Percentiles rank a stretch among this genome's conserved stretches.
These are phyloP conservation scores for Ptilodon capucinus DNA, from an alignment of 2,888 invertebrate species.

Conservation along the genomic window DNA sequence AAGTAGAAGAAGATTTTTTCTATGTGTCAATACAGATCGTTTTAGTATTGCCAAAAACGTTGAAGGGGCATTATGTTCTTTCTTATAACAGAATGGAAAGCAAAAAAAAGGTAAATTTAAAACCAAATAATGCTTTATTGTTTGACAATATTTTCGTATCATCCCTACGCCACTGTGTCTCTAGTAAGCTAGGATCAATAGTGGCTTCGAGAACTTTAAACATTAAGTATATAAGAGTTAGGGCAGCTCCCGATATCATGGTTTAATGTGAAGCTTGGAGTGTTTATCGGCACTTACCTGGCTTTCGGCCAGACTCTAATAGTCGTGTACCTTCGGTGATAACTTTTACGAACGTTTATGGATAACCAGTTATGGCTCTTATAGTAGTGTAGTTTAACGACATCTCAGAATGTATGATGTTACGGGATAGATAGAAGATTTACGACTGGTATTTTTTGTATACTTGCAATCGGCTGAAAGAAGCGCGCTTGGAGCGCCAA, in stretches of 20 bases:
- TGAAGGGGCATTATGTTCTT: no score
- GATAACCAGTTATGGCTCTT: constrained; percentile 22
- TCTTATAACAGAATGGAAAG: no score
- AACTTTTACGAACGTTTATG: constrained; percentile 25
- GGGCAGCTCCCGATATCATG: constrained; percentile 22
- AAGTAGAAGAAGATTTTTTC: no score
- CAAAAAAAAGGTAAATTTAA: no score
- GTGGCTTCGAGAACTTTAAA: neutral
- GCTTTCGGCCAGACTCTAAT: constrained; percentile 26
- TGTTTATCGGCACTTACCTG: constrained; percentile 34
- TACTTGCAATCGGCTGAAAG: neutral
- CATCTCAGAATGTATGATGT: constrained; percentile 17
- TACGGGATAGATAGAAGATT: constrained; percentile 16
- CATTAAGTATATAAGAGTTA: neutral
- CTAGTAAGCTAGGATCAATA: neutral
- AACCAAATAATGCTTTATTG: no score
- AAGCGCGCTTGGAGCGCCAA: neutral
- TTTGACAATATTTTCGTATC: no score
- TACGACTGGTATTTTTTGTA: constrained; percentile 3
- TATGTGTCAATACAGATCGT: no score
- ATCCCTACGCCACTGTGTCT: neutral
- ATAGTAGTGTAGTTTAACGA: constrained; percentile 27
- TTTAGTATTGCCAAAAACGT: no score
- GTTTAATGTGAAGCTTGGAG: constrained; percentile 27
- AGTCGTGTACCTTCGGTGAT: constrained; percentile 18